A percentile compares a stretch with the other conserved stretches of the same genome.
Evolutionary conservation across 1,140 invertebrate genomes (phyloP).

Genomic region (Heliconius eleuchia): DNA sequence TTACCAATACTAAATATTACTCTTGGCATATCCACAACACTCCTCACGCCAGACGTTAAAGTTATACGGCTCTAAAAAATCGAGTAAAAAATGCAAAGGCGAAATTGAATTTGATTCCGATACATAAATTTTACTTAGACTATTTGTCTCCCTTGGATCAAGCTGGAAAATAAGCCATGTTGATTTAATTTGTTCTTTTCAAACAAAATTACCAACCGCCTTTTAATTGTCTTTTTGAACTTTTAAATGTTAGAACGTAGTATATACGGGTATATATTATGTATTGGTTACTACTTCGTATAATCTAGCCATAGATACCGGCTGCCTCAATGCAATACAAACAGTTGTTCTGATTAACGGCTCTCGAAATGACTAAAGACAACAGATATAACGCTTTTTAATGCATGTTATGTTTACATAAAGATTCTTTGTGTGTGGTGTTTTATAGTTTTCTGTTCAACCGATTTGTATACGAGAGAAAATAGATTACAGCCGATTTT

Average conservation of each 20-base stretch:
- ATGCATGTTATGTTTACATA: constrained; percentile 80
- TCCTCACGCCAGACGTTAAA: constrained; percentile 50
- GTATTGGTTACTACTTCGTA: constrained; percentile 32
- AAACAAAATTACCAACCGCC: constrained; percentile 59
- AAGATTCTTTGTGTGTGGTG: constrained; percentile 81
- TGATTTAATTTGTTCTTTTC: constrained; percentile 75
- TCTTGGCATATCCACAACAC: constrained; percentile 49
- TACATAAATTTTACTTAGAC: constrained; percentile 80
- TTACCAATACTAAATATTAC: not conserved
- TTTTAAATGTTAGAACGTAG: constrained; percentile 6
- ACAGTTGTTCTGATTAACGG: constrained; percentile 74
- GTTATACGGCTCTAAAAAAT: constrained; percentile 67
- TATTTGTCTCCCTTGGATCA: constrained; percentile 77
- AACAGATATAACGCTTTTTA: constrained; percentile 79
- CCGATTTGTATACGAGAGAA: constrained; percentile 79
- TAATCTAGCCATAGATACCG: constrained; percentile 62
- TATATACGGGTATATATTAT: not conserved
- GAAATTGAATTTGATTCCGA: constrained; percentile 80
- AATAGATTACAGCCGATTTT: constrained; percentile 81
- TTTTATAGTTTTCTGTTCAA: constrained; percentile 81
- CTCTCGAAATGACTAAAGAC: constrained; percentile 79
- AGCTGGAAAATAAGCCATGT: constrained; percentile 72
- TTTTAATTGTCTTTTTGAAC: constrained; percentile 64
- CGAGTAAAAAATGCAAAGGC: constrained; percentile 76
- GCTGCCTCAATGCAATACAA: constrained; percentile 58